Evolutionary conservation across 2,113 vertebrate species (phyloP), one percentile per base, ranked within the genome.

Genomic region (Gobiocypris rarus): DNA sequence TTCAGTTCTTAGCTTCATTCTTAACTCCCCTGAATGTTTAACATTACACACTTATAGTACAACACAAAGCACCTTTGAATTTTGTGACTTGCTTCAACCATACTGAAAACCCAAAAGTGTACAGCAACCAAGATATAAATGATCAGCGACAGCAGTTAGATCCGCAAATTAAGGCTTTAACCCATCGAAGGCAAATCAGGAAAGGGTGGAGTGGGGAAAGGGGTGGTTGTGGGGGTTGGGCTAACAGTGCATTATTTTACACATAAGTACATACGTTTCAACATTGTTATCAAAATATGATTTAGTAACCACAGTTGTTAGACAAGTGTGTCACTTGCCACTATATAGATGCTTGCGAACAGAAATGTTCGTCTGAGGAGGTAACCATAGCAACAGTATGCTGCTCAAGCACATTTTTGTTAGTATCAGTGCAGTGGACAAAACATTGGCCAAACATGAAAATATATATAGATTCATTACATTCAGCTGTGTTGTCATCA

Each of bases 341-440:
- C 34, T 41, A 69, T 41, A 70, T 70, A 70, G 34, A 41, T n/a
- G 67, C 67, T 70, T 70, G 67, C 34, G 5, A 70, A 70, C 9
- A 70, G 67, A 70, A 70, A 22, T 41, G 34, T 70, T 41, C 9
- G 4, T 70, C 67, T 41, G 34, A n/a, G 34, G 34, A 70, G 67
- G 67, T 70, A 70, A 70, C 67, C 67, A 70, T 70, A 41, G 67
- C 34, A 70, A 70, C 67, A 70, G 67, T 41, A 41, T 70, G 9
- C 34, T 70, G 34, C 67, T n/a, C 4, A 22, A 41, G 34, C 67
- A 13, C 52, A 22, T 70, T 38, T 69, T n/a, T 41, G 19, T 41
- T 22, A 41, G 67, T 41, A 41, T 5, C 34, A 70, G 34, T n/a
- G 34, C 38, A 38, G 38, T 70, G 67, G 65, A 70, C 34, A 70